Evolutionary conservation across 1,140 invertebrate genomes (phyloP), one percentile per base, ranked within the genome.

Genomic region (Drosophila mayri): DNA sequence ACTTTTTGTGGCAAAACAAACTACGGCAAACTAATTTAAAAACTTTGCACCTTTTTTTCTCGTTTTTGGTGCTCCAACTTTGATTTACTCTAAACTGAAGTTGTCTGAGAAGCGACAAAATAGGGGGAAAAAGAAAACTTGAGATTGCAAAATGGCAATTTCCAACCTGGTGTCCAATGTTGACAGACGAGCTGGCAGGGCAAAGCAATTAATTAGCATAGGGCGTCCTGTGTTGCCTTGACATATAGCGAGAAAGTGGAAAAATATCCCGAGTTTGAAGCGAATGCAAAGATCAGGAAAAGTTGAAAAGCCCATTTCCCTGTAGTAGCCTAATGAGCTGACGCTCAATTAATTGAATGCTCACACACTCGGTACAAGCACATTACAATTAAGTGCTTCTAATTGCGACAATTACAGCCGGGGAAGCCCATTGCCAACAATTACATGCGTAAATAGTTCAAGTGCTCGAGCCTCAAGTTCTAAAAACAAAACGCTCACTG

Each of bases 11-110:
- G 46, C 41, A 57, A 46, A 14, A 49, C n/a, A 55, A 75, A 75
- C 58, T 75, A 52, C 57, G 52, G 12, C 30, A 55, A 78, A 85
- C 72, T 85, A 78, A 81, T 86, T 84, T 81, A 70, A 70, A 76
- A 85, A 86, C 60, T 85, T 81, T 74, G n/a, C 18, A 11, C 22
- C 20, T 57, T 20, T 40, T 32, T 49, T 46, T 22, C 4, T 22
- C 3, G 4, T 37, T 73, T 43, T 49, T 43, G 12, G n/a, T 22
- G 14, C 22, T 30, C 8, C 28, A 76, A 76, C 73, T 59, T 75
- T 74, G 49, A 75, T 50, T 73, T 54, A 70, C 68, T 81, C 35
- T n/a, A 9, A 59, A 62, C 16, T 55, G 22, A 22, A 58, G 41
- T 73, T 59, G 7, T 44, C 14, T 20, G 37, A 63, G 22, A 28